Evolutionary conservation across 2,797 vertebrate species (phyloP).

Genomic region (Pipistrellus pygmaeus): DNA sequence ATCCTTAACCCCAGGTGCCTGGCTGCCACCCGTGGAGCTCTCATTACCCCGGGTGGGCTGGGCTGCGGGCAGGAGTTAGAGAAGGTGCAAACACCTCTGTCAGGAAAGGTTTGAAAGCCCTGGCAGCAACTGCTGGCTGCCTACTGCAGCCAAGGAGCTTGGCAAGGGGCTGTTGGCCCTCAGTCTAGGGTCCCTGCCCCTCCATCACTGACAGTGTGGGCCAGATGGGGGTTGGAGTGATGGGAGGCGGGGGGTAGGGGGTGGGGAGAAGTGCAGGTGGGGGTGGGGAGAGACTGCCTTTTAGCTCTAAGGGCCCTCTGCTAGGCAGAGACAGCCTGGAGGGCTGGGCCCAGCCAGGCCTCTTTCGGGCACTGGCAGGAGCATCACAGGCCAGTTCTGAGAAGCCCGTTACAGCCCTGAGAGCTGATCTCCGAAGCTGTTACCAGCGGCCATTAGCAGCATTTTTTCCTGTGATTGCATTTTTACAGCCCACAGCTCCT

Average conservation of each 20-base stretch:
- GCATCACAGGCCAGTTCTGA: background rate
- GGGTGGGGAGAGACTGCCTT: rapidly evolving
- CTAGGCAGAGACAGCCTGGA: background rate
- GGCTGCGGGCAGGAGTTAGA: background rate
- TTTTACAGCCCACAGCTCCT: conserved; percentile 61
- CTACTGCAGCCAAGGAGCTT: background rate
- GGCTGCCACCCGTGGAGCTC: background rate
- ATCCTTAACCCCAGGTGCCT: background rate
- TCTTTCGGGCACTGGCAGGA: background rate
- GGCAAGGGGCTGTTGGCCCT: background rate
- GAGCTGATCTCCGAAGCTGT: conserved; percentile 36
- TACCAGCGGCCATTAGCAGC: conserved; percentile 16
- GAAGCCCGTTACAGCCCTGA: background rate
- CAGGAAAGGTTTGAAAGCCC: background rate
- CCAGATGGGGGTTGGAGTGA: background rate
- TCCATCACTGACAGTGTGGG: background rate
- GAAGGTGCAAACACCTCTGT: rapidly evolving
- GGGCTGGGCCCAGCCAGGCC: background rate
- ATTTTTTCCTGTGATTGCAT: background rate
- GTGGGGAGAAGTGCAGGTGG: background rate
- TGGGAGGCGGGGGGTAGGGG: background rate
- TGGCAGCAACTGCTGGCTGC: background rate
- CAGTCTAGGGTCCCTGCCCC: background rate
- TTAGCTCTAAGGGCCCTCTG: background rate
- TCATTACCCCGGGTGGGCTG: rapidly evolving